Base-by-base conservation (phyloP, 2,888 invertebrate genomes). In the Machimus rusticus region DNA sequence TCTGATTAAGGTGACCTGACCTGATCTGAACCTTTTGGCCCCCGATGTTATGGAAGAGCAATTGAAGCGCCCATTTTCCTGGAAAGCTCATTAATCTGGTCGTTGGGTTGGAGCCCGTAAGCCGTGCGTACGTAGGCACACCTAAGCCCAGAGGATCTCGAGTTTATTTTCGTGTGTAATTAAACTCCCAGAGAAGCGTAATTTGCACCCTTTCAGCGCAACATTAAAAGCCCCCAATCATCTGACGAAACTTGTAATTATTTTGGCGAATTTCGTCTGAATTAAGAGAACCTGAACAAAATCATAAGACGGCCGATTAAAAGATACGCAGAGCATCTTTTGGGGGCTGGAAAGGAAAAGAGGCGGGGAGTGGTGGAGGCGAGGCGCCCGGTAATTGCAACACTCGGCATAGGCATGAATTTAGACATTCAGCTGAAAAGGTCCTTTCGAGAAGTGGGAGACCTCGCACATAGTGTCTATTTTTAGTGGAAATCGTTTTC, bases 361-460 rank as follows among this genome's bases (percentile, higher is more conserved):
- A 16, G 46, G 78, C 28, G 43, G 3, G 3, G 43, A 43, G 78
- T 28, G 16, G 46, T 14, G 46, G 55, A n/a, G n/a, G 16, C 66
- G 55, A n/a, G n/a, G 16, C 66, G 28, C 19, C n/a, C 23, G 37
- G 57, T 82, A 82, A 82, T 82, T 82, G 82, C 82, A 57, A 57
- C 57, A 51, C 19, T 82, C 31, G 37, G 66, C 82, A 57, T 14
- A 34, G 57, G n/a, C 57, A 82, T 57, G 57, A 82, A 82, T 82
- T 82, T 66, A 82, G 82, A 82, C 37, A 82, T 57, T 82, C 34
- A 16, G 37, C 82, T 82, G 57, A 57, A 82, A 51, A 66, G 82
- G 39, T 82, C 66, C 82, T 82, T 82, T 82, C 14, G 12, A 9
- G n/a, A 37, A 28, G 57, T 82, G 19, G 19, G 23, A 57, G 51